Evolutionary conservation across 2,113 vertebrate genomes (phyloP).

Genomic region (Bagarius yarrelli): DNA sequence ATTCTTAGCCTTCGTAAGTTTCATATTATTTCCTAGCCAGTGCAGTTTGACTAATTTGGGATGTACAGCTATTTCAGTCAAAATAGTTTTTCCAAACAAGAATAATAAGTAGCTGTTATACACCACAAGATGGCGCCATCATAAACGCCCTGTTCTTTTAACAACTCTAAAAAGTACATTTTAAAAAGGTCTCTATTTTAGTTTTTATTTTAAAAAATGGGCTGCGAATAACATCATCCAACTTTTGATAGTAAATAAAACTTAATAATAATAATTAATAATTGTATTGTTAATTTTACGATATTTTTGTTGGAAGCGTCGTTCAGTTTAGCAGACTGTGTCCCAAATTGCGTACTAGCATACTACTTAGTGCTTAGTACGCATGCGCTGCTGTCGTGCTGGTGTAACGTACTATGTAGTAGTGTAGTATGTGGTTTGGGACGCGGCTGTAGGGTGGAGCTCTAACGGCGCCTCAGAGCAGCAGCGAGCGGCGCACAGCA

Average conservation of each 20-base stretch:
- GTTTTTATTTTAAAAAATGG: no score
- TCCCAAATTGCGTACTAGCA: background rate
- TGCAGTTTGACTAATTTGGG: background rate
- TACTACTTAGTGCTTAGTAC: background rate
- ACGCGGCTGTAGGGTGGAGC: conserved; percentile 56
- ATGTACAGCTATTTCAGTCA: background rate
- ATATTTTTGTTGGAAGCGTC: background rate
- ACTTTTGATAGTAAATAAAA: no score
- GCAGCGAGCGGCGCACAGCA: conserved; percentile 42
- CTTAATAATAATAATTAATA: no score
- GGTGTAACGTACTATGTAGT: background rate
- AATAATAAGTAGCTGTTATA: background rate
- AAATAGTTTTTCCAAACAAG: background rate
- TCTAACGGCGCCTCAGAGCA: conserved; percentile 48
- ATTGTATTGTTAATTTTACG: no score
- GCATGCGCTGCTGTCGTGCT: background rate
- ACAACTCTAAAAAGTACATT: background rate
- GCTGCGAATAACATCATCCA: no score
- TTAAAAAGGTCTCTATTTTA: no score
- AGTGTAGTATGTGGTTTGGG: background rate
- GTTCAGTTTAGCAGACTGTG: background rate
- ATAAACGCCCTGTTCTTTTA: background rate
- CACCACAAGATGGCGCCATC: conserved; percentile 20
- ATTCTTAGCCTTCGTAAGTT: background rate
- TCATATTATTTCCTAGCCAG: background rate